These are phyloP conservation scores for Graptemys geographica DNA, from an alignment of 2,797 vertebrate species.

Conservation along the genomic window DNA sequence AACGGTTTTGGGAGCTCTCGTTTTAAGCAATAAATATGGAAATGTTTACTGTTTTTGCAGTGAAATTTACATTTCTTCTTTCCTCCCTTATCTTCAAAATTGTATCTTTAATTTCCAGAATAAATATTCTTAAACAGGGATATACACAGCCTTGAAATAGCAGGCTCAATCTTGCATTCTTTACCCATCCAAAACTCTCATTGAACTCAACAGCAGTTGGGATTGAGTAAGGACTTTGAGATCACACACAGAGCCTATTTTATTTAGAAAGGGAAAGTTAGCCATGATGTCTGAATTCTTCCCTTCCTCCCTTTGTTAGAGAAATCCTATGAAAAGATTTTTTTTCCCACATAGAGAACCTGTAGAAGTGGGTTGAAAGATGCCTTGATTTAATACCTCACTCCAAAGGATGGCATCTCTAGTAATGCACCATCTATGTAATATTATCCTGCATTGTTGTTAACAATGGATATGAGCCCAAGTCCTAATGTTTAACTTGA, in stretches of 20 bases:
- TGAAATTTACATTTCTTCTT: slow-evolving; percentile 7
- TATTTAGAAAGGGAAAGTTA: slow-evolving; percentile 25
- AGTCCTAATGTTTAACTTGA: not conserved
- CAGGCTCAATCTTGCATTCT: not conserved
- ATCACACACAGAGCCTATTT: not conserved
- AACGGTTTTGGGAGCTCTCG: not conserved
- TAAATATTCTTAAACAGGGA: not conserved
- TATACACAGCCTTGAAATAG: not conserved
- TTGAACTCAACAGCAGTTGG: not conserved
- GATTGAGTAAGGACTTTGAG: not conserved
- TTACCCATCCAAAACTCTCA: not conserved
- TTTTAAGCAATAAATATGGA: not conserved
- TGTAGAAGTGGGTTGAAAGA: not conserved
- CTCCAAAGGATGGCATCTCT: not conserved
- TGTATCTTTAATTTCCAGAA: not conserved
- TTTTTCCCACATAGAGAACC: not conserved
- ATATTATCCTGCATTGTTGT: not conserved
- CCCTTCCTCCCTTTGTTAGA: not conserved
- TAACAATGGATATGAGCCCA: not conserved
- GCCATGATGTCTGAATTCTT: not conserved
- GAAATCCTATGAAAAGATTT: not conserved
- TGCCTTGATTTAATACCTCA: not conserved
- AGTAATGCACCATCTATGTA: not conserved
- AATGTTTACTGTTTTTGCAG: not conserved
- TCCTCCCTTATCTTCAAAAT: not conserved